phyloP scores from a whole-genome alignment of 2,113 vertebrate genomes.

The Orycteropus afer region DNA sequence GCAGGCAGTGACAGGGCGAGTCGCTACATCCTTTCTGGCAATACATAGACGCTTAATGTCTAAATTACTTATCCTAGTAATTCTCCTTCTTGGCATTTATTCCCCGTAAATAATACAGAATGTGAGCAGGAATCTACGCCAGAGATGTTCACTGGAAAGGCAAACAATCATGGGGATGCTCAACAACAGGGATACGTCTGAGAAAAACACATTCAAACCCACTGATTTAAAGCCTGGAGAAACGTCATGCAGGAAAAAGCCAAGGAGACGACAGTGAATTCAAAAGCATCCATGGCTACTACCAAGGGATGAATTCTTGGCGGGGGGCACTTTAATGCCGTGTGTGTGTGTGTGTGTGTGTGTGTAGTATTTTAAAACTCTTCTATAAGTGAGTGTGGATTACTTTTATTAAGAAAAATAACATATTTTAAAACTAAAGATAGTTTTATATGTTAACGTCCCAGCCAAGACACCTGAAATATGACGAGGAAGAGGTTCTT shows the following conservation, averaged over 20 bases:
- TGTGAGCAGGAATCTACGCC: background rate
- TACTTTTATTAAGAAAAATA: constrained; percentile 11
- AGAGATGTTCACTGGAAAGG: background rate
- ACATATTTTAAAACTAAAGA: background rate
- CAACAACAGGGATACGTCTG: background rate
- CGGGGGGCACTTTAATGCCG: background rate
- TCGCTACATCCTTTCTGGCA: background rate
- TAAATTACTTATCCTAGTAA: background rate
- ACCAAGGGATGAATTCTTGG: background rate
- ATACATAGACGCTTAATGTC: background rate
- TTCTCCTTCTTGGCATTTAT: background rate
- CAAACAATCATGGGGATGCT: background rate
- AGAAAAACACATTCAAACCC: background rate
- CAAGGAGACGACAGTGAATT: background rate
- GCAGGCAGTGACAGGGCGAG: background rate
- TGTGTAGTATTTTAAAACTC: constrained; percentile 34
- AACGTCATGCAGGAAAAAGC: background rate
- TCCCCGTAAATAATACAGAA: constrained; percentile 26
- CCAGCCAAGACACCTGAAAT: constrained; percentile 91
- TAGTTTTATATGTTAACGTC: background rate
- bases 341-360: background rate
- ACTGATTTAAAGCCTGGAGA: background rate
- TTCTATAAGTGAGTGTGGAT: background rate
- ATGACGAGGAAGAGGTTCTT: constrained; percentile 97
- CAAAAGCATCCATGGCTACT: background rate